A percentile compares a stretch with the other conserved stretches of the same genome.
These are phyloP conservation scores for Eumaeus atala DNA, from an alignment of 1,140 invertebrate species.

Conservation along the genomic window DNA sequence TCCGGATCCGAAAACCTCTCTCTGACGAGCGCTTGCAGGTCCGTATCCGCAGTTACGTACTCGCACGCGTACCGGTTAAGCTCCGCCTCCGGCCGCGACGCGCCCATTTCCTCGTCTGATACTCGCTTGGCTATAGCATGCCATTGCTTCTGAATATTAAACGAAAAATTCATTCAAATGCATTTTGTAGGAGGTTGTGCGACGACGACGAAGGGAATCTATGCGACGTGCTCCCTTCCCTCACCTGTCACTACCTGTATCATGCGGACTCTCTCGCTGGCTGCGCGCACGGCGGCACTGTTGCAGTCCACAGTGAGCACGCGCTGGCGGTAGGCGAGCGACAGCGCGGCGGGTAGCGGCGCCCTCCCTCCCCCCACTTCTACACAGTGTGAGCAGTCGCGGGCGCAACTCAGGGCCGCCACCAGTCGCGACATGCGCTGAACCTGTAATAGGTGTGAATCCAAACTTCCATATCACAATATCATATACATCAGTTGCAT, in stretches of 20 bases:
- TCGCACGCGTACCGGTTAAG: slow-evolving; percentile 40
- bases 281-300: slow-evolving; percentile 28
- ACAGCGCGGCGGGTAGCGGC: slow-evolving; percentile 84
- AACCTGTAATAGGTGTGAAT: slow-evolving; percentile 55
- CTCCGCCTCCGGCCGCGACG: slow-evolving; percentile 21
- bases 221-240: no score
- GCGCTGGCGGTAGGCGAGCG: slow-evolving; percentile 80
- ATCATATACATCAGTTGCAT: no score
- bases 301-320: slow-evolving; percentile 88
- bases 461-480: no score
- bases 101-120: slow-evolving; percentile 21
- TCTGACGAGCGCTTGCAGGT: slow-evolving; percentile 36
- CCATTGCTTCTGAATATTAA: slow-evolving; percentile 58
- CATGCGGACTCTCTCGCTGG: slow-evolving; percentile 36
- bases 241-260: no score
- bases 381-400: slow-evolving; percentile 74
- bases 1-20: slow-evolving; percentile 44
- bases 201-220: no score
- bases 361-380: slow-evolving; percentile 92
- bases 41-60: slow-evolving; percentile 48
- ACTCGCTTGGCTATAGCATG: slow-evolving; percentile 52
- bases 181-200: no score
- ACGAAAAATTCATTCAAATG: no score
- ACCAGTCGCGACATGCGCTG: slow-evolving; percentile 74
- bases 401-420: slow-evolving; percentile 44